Base-by-base conservation (phyloP, 2,888 invertebrate genomes). In the Stictocephala bisonia region DNA sequence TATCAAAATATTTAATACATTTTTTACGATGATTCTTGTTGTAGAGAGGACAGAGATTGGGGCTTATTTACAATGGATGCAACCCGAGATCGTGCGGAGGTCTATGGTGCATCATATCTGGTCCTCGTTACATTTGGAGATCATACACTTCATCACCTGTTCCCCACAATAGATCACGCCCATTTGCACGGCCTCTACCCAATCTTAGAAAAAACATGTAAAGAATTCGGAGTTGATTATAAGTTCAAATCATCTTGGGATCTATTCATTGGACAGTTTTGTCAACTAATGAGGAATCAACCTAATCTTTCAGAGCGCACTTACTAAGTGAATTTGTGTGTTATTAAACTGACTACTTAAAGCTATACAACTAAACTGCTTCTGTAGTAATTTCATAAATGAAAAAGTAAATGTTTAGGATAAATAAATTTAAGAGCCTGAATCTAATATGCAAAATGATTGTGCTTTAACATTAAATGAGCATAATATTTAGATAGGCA, bases 111-210 rank as follows among this genome's bases (percentile, higher is more conserved):
- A 48, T 87, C 89, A 75, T 90, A 92, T 81, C 84, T 91, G 75
- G 88, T 89, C 0, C 82, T 94, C 69, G 91, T 91, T 0, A 87
- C 90, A 74, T 94, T 93, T 79, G 94, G 94, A 0, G 90, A 92
- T 74, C 95, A 95, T 81, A 86, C 87, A 0, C 84, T 94, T 1
- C 94, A 95, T 82, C 95, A 95, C 83, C 84, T 94, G 20, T 91
- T 94, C 79, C 94, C 94, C 0, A 91, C 93, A 0, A 80, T 95
- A 31, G 94, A 94, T 82, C 94, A 94, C 80, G 90, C 89, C 0
- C 87, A 90, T 72, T 83, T 95, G 13, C 87, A 88, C 7, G 86
- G 89, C 64, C 84, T 94, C 2, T 88, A 90, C 81, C 89, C 91
- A 0, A 86, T 87, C 0, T 86, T 91, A 11, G 78, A 88, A 6